These are phyloP conservation scores for Anolis carolinensis DNA, from an alignment of 2,113 vertebrate species.

Conservation along the genomic window DNA sequence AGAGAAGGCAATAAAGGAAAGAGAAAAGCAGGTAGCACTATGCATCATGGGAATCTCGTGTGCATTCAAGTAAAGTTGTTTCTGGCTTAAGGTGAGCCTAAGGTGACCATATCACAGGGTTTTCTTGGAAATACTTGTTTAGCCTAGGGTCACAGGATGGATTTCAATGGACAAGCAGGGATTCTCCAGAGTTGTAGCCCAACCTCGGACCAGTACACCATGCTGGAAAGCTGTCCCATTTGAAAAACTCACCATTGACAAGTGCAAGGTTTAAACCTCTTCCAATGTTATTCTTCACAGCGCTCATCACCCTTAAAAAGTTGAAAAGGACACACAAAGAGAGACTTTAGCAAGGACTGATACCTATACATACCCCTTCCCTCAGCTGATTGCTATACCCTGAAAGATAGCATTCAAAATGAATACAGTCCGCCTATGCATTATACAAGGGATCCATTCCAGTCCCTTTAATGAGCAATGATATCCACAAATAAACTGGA, in stretches of 20 bases:
- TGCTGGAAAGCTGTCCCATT: neutral
- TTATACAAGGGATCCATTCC: no score
- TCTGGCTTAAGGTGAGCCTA: no score
- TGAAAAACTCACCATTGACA: constrained; percentile 80
- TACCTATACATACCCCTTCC: neutral
- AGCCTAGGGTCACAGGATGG: no score
- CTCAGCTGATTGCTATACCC: neutral
- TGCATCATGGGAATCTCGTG: neutral
- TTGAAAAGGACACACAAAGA: constrained; percentile 13
- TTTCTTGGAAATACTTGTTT: no score
- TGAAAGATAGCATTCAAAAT: neutral
- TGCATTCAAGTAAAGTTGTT: no score
- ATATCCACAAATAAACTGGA: no score
- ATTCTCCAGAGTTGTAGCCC: no score
- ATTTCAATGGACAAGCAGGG: no score
- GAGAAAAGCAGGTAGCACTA: neutral
- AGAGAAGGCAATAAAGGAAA: neutral
- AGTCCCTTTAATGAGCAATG: no score
- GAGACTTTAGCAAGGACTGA: rapidly evolving
- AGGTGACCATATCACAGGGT: no score
- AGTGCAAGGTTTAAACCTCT: constrained; percentile 85
- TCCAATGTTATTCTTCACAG: constrained; percentile 81
- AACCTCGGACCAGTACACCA: no score
- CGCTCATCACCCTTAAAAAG: constrained; percentile 83
- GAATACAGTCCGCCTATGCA: no score